Evolutionary conservation across 1,140 invertebrate genomes (phyloP), one percentile per base, ranked within the genome.

Genomic region (Anastatus disparis): DNA sequence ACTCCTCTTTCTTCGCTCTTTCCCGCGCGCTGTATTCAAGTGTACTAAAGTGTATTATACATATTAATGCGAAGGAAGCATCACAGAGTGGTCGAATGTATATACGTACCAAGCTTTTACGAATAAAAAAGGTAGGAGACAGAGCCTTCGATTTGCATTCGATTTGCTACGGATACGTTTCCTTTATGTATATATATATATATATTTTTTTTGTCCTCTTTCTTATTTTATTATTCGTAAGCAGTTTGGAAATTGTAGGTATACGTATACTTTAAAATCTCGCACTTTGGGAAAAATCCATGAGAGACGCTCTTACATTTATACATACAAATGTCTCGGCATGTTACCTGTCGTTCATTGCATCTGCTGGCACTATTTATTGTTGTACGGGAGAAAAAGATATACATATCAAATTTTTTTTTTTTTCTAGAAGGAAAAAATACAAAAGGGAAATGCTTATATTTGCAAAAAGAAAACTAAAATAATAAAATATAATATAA

Each of bases 11-110:
- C n/a, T n/a, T n/a, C 4, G 31, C 10, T 35, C 10, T 35, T 35
- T 10, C 31, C 15, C 12, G 7, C 42, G 15, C 42, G 42, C n/a
- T n/a, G 42, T 35, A 31, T 40, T 40, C 17, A 58, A n/a, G n/a
- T n/a, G 4, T 40, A 2, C 50, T 40, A 15, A 40, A 40, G 17
- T 53, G 13, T 40, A 15, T 26, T 65, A 53, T 62, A 53, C 48
- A 53, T 40, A 65, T 53, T 53, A 13, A 65, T 65, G 48, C 48
- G 27, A 24, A 10, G 26, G 31, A n/a, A n/a, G n/a, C n/a, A n/a
- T 4, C 15, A n/a, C 42, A n/a, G 42, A 44, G 42, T 44, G 15
- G 53, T 0, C n/a, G n/a, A 31, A 35, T 31, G 29, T 35, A 27
- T 35, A n/a, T 6, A n/a, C n/a, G n/a, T n/a, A n/a, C n/a, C n/a